Evolutionary conservation across 2,113 vertebrate genomes (phyloP).

Genomic region (Chloropsis hardwickii): DNA sequence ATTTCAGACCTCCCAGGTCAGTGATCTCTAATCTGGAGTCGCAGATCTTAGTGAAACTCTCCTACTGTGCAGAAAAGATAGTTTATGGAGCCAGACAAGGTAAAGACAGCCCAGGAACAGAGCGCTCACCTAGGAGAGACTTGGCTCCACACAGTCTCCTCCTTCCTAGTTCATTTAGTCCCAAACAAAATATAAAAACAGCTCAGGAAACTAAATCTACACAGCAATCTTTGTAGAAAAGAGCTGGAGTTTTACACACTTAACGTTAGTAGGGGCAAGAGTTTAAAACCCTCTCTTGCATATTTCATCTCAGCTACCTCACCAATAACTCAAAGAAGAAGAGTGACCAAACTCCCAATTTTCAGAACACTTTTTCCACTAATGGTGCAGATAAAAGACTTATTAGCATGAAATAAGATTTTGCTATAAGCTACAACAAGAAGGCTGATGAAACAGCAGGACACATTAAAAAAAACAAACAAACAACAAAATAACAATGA

Average conservation of each 20-base stretch:
- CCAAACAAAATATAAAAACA: not conserved
- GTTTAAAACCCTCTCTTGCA: not conserved
- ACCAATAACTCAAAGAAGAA: not conserved
- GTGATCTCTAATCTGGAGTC: not conserved
- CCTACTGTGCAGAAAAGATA: not conserved
- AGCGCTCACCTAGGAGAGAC: not conserved
- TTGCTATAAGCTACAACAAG: not conserved
- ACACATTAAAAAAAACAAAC: not conserved
- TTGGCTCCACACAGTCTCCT: not conserved
- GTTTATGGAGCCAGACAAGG: not conserved
- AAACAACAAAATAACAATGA: not conserved
- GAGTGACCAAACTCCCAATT: not conserved
- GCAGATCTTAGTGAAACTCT: not conserved
- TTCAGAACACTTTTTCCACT: not conserved
- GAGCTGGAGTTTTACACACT: not conserved
- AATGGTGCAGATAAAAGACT: not conserved
- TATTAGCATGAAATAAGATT: accelerated
- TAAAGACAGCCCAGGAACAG: not conserved
- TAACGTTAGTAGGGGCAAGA: not conserved
- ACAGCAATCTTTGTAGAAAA: not conserved
- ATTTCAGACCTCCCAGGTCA: not conserved
- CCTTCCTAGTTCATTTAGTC: not conserved
- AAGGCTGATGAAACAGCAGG: not conserved
- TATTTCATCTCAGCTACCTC: not conserved
- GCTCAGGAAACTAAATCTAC: not conserved